Evolutionary conservation across 2,888 invertebrate species (phyloP).

Genomic region (Spisula solida): DNA sequence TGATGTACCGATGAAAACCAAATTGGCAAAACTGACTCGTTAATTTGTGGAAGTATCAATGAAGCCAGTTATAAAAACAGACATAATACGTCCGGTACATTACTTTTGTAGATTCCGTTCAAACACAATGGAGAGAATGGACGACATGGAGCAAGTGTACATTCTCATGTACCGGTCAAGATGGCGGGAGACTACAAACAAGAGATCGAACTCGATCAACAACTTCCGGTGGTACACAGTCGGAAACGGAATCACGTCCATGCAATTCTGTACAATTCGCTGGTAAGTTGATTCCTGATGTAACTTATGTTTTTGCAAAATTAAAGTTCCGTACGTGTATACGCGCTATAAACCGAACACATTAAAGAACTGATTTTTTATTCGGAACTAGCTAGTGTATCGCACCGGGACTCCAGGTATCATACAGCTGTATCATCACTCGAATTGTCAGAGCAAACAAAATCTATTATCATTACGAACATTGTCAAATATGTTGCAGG

Average conservation of each 20-base stretch:
- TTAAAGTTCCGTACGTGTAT: too few species aligned
- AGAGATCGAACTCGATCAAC: neutral
- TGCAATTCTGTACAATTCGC: constrained; percentile 11
- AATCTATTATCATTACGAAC: too few species aligned
- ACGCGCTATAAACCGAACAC: neutral
- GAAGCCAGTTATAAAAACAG: too few species aligned
- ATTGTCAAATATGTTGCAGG: neutral
- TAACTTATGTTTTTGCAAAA: too few species aligned
- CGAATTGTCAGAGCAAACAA: too few species aligned
- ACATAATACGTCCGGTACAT: neutral
- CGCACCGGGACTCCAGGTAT: neutral
- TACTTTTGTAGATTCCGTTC: neutral
- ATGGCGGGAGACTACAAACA: neutral
- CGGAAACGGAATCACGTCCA: neutral
- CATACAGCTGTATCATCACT: neutral
- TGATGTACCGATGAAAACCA: too few species aligned
- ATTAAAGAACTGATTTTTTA: neutral
- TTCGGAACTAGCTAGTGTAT: neutral
- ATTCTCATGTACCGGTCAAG: neutral
- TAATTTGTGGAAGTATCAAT: too few species aligned
- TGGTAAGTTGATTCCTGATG: neutral
- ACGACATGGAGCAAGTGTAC: neutral
- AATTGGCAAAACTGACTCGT: too few species aligned
- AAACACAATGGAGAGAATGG: constrained; percentile 1
- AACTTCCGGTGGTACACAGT: neutral